Evolutionary conservation across 2,113 vertebrate genomes (phyloP).

Genomic region (Struthidea cinerea): DNA sequence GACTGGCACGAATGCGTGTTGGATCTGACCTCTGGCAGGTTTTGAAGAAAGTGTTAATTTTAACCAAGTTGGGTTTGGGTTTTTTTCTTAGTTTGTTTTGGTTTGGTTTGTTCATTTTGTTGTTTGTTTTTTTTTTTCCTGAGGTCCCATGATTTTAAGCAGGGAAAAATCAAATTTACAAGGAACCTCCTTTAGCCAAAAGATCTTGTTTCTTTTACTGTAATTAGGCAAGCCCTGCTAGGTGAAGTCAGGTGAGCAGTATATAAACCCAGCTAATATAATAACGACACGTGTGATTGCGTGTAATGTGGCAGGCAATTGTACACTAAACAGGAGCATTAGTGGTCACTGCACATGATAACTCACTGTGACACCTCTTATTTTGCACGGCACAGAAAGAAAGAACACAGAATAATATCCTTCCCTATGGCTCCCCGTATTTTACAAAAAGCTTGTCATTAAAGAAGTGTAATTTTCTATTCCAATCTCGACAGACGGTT

Average conservation of each 20-base stretch:
- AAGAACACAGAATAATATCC: conserved; percentile 37
- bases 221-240: neutral
- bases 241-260: conserved; percentile 44
- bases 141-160: neutral
- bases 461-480: conserved; percentile 47
- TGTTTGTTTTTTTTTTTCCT: neutral
- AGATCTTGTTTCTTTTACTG: neutral
- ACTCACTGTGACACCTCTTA: conserved; percentile 61
- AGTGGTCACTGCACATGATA: conserved; percentile 60
- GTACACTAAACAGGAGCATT: conserved; percentile 35
- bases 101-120: neutral
- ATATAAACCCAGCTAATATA: conserved; percentile 20
- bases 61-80: neutral
- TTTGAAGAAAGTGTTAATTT: neutral
- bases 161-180: neutral
- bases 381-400: conserved; percentile 44
- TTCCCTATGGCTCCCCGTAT: conserved; percentile 31
- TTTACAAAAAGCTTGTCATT: conserved; percentile 44
- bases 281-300: conserved; percentile 26
- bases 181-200: neutral
- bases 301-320: conserved; percentile 42
- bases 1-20: neutral
- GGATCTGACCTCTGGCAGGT: neutral
- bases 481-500: conserved; percentile 15
- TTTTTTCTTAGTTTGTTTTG: neutral